Evolutionary conservation across 2,888 invertebrate genomes (phyloP), one percentile per base, ranked within the genome.

Genomic region (Dryobota labecula): DNA sequence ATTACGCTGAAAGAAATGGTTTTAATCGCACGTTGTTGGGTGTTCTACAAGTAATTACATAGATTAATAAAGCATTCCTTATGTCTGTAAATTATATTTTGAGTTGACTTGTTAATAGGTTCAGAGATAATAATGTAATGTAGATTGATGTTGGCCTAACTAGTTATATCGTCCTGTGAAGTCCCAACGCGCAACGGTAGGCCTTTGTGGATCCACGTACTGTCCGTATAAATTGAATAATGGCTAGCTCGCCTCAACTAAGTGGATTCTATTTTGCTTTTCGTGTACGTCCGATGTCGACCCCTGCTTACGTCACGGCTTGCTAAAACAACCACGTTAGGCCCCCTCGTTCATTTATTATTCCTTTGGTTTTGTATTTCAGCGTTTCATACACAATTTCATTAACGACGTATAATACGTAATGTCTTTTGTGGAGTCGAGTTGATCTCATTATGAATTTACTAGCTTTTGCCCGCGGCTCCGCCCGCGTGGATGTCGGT

Each of bases 181-280:
- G 38, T 72, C 78, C 70, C 69, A 73, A 60, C 70, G 73, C 83
- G 86, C 85, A 89, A 89, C 87, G 83, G 84, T 80, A 84, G 84
- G 85, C 88, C 89, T 92, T 91, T 91, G 89, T 90, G 86, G 88
- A 86, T 85, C 84, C 85, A 87, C 89, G 84, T 85, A 79, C 71
- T 75, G 89, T 88, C 89, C 86, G 86, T 85, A 88, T 88, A 94
- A 94, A 95, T 95, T 94, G 94, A 95, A 94, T 95, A 94, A 95
- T 93, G 90, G 90, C 91, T 79, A 89, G 90, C 90, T 89, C 89
- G 91, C 90, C 90, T 88, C 90, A 86, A 87, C 93, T 94, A 93
- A 94, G 91, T 93, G 93, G 93, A 93, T 92, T 93, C 92, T 92
- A 92, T 93, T 93, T 92, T 91, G 91, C 90, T 90, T 90, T 92